phyloP scores from a whole-genome alignment of 2,888 invertebrate species.

The Phalera bucephala region DNA sequence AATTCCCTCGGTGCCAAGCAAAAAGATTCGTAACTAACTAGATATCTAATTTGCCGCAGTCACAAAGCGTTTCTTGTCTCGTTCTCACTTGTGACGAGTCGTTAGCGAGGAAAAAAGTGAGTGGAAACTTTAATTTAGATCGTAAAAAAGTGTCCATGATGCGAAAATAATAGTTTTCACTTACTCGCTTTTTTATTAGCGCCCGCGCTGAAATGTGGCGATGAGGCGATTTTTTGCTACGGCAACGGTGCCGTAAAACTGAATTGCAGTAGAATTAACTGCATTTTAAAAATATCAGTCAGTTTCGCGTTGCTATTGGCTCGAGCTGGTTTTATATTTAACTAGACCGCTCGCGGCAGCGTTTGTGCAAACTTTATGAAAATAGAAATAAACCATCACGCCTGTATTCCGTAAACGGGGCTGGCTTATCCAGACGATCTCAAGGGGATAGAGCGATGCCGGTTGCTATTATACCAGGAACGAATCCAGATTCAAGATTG shows the following conservation, averaged over 20 bases:
- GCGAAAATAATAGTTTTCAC: conserved; percentile 46
- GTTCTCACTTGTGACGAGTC: conserved; percentile 42
- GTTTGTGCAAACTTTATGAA: too few species aligned
- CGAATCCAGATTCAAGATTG: too few species aligned
- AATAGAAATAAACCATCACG: too few species aligned
- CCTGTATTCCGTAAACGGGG: too few species aligned
- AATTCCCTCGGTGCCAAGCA: conserved; percentile 24
- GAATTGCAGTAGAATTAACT: conserved; percentile 11
- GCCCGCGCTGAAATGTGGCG: conserved; percentile 28
- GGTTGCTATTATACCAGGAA: too few species aligned
- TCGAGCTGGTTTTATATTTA: not conserved
- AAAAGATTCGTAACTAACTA: conserved; percentile 40
- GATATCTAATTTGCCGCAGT: conserved; percentile 42
- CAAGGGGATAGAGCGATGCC: too few species aligned
- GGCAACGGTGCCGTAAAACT: conserved; percentile 19
- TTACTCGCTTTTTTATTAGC: conserved; percentile 40
- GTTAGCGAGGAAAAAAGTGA: conserved; percentile 46
- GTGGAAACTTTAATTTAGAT: conserved; percentile 45
- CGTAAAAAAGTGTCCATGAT: conserved; percentile 41
- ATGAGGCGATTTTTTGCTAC: conserved; percentile 30
- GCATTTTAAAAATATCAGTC: not conserved
- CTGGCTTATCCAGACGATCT: too few species aligned
- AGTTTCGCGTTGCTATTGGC: not conserved
- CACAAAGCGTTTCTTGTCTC: conserved; percentile 43
- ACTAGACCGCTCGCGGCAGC: too few species aligned